These are phyloP conservation scores for Podarcis cretensis DNA, from an alignment of 2,113 vertebrate species.

Conservation along the genomic window DNA sequence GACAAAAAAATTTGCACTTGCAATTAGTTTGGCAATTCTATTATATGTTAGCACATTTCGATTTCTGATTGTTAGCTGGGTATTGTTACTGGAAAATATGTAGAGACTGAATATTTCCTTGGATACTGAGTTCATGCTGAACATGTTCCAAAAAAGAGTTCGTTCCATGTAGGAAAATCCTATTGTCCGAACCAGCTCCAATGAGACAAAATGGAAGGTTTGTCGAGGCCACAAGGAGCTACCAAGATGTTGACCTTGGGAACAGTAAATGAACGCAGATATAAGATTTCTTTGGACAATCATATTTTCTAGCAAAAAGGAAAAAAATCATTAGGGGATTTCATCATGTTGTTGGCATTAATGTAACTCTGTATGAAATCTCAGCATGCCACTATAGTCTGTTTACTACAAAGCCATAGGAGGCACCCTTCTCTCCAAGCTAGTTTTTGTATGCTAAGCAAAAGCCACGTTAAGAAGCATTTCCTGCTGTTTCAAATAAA, in stretches of 20 bases:
- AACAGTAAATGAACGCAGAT: fast-evolving
- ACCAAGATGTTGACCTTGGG: constrained; percentile 2
- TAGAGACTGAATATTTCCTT: neutral
- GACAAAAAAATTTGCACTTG: neutral
- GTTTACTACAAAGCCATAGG: neutral
- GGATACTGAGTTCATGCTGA: too few relatives aligned
- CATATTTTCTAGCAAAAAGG: neutral
- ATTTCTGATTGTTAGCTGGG: neutral
- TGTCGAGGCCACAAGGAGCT: neutral
- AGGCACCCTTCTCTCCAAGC: constrained; percentile 16
- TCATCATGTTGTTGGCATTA: constrained; percentile 16
- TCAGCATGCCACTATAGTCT: neutral
- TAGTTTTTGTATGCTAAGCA: constrained; percentile 1
- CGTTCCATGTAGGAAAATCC: neutral
- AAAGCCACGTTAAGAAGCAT: constrained; percentile 3
- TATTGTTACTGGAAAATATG: neutral
- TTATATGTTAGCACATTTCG: neutral
- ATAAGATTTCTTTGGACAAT: neutral
- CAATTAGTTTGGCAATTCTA: neutral
- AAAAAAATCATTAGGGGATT: constrained; percentile 2
- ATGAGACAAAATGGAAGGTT: neutral
- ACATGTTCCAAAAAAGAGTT: neutral
- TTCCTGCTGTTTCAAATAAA: constrained; percentile 1
- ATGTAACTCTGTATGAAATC: neutral
- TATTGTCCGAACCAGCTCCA: neutral